Evolutionary conservation across 2,888 invertebrate genomes (phyloP).

Genomic region (Agrilus cyanescens): DNA sequence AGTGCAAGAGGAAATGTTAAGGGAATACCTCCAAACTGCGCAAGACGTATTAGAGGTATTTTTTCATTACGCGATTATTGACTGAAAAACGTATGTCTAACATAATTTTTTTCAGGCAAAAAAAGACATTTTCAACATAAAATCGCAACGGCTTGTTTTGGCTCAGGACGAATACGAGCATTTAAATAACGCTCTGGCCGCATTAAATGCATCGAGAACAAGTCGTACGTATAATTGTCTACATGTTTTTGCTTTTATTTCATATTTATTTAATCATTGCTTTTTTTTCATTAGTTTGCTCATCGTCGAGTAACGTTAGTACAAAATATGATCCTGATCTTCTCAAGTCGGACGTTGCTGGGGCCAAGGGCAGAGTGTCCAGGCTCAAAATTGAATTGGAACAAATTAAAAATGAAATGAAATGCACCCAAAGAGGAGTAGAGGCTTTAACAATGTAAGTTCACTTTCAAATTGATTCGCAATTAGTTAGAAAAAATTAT

Average conservation of each 20-base stretch:
- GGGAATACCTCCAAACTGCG: constrained; percentile 90
- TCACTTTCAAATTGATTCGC: constrained; percentile 10
- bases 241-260: not conserved
- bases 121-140: constrained; percentile 91
- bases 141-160: constrained; percentile 83
- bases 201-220: constrained; percentile 78
- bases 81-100: not conserved
- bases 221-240: constrained; percentile 63
- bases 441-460: constrained; percentile 82
- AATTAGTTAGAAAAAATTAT: not conserved
- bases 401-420: constrained; percentile 85
- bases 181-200: constrained; percentile 72
- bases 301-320: constrained; percentile 75
- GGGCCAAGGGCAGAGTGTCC: constrained; percentile 80
- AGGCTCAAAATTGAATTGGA: constrained; percentile 80
- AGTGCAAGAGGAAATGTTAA: constrained; percentile 92
- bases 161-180: constrained; percentile 95
- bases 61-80: no score
- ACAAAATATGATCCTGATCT: constrained; percentile 92
- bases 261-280: constrained; percentile 11
- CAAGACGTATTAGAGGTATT: constrained; percentile 85
- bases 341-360: constrained; percentile 80
- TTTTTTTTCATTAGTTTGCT: constrained; percentile 57
- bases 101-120: constrained; percentile 60
- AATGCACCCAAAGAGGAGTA: constrained; percentile 83